phyloP scores from a whole-genome alignment of 2,888 invertebrate genomes.

The Celastrina argiolus region DNA sequence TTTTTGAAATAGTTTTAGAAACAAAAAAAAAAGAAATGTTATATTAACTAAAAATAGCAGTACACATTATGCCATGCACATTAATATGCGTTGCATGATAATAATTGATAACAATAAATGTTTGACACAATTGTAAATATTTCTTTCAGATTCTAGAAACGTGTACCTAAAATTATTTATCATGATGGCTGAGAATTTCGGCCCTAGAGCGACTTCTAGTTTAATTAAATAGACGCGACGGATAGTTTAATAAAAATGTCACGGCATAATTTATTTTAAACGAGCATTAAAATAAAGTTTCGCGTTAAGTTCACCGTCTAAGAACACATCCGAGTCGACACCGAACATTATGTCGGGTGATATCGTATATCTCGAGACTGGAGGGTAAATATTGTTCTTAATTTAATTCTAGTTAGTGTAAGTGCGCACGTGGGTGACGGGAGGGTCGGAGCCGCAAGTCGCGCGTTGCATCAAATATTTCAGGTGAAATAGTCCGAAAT shows the following conservation, averaged over 20 bases:
- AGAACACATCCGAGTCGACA: slow-evolving; percentile 69
- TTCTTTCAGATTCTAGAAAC: too few species aligned
- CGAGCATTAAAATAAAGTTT: slow-evolving; percentile 40
- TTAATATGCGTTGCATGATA: too few species aligned
- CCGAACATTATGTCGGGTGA: slow-evolving; percentile 68
- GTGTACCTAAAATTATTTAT: too few species aligned
- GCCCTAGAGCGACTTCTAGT: too few species aligned
- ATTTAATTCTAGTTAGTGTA: slow-evolving; percentile 70
- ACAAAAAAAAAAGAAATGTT: too few species aligned
- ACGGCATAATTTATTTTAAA: slow-evolving; percentile 34
- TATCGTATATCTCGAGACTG: slow-evolving; percentile 68
- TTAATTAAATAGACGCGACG: slow-evolving; percentile 18
- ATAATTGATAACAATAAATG: too few species aligned
- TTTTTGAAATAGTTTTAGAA: too few species aligned
- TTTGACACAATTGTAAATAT: too few species aligned
- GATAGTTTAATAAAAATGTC: slow-evolving; percentile 4
- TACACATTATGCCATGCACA: too few species aligned
- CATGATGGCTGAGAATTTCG: too few species aligned
- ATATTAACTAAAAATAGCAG: too few species aligned
- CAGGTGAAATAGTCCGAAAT: slow-evolving; percentile 62
- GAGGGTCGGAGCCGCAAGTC: slow-evolving; percentile 57
- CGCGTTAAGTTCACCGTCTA: slow-evolving; percentile 41
- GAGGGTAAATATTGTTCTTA: slow-evolving; percentile 76
- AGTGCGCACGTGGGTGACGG: slow-evolving; percentile 57
- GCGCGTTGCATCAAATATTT: slow-evolving; percentile 71